Conservation (phyloP, 2,797 vertebrate genomes). For the Cossypha heuglini region DNA sequence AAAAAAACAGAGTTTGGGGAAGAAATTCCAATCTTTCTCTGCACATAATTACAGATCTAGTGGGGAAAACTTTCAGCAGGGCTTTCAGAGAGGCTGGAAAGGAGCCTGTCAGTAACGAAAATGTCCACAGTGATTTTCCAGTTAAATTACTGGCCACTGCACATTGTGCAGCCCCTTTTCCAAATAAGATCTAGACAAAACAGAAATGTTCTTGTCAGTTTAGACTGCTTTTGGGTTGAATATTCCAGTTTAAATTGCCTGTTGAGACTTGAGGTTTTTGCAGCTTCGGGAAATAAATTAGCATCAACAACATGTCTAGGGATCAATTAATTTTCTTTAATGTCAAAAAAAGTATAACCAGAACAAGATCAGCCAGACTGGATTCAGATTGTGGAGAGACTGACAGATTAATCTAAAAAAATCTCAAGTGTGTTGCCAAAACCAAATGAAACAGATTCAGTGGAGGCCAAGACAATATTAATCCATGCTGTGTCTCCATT, state of each 20-base stretch:
- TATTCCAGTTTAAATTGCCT: not conserved
- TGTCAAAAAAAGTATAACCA: not conserved
- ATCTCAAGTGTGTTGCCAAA: not conserved
- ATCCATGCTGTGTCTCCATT: not conserved
- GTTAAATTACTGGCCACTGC: not conserved
- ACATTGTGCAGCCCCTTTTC: not conserved
- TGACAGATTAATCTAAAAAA: not conserved
- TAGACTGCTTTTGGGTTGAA: not conserved
- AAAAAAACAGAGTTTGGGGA: not conserved
- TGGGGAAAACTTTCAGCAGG: not conserved
- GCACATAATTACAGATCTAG: not conserved
- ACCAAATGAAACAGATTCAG: not conserved
- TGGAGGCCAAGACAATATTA: not conserved
- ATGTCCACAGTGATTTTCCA: not conserved
- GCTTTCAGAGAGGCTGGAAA: not conserved
- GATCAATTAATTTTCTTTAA: conserved; percentile 8
- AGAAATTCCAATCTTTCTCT: not conserved
- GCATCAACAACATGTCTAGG: not conserved
- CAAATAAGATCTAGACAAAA: not conserved
- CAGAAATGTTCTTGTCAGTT: not conserved
- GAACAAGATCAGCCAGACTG: not conserved
- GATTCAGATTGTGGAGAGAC: not conserved
- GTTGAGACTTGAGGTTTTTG: not conserved
- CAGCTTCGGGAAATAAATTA: not conserved
- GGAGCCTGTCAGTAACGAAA: not conserved